Base-by-base conservation (phyloP, 37 sponge, comb jelly and placozoan species). In the Ianthella basta region DNA sequence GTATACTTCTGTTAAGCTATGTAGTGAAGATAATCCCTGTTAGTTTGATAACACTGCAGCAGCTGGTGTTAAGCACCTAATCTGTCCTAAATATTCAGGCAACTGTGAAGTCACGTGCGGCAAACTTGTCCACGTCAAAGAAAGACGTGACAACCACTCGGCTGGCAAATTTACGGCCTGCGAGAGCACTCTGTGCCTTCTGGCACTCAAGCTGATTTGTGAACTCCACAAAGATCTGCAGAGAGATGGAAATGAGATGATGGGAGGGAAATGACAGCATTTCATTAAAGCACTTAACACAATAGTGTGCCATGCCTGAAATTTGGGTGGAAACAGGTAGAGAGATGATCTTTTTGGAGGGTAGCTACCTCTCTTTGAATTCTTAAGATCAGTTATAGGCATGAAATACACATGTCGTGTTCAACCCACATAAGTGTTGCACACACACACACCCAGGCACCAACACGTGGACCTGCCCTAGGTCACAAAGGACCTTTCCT, bases 151-250 rank as follows among this genome's bases (percentile, higher is more conserved):
- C 97, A 30, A 99, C 99, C 19, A 97, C 97, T 15, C 99, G 83
- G 61, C 90, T 95, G 12, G 97, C 99, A 89, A 99, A 99, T 85
- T 96, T 99, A 35, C 99, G 81, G 21, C 99, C 99, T 56, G 99
- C 95, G 59, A 99, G 88, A 16, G 97, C 91, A 18, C 82, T 54
- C 54, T 88, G 88, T 19, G 96, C 99, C 25, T 81, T 91, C 21
- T 72, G 67, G 37, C 89, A 87, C 24, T 96, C 91, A 0, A 87
- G 90, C 55, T 82, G 29, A 34, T 82, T 75, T 16, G 80, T 84
- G 90, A 91, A 99, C 83, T 99, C 96, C 36, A 95, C 89, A 88
- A 91, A 99, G 20, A 98, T 98, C 94, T 97, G 73, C 29, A 60
- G 60, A 3, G 32, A 19, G 39, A n/a, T n/a, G n/a, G 1, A 41